Base-by-base conservation (phyloP, 2,797 vertebrate genomes). In the Hemibagrus guttatus region DNA sequence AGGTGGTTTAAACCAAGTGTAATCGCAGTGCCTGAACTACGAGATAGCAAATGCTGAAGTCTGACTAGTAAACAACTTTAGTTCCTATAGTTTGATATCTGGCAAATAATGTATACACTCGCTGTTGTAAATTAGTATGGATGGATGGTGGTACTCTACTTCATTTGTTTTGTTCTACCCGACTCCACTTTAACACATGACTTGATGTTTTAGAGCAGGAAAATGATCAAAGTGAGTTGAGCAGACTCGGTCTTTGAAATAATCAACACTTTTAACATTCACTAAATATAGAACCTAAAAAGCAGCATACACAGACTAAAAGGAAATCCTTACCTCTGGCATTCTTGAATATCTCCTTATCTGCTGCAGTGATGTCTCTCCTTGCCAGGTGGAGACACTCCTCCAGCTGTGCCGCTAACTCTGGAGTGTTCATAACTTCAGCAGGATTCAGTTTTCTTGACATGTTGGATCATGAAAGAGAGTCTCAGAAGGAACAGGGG, bases 271-370 rank as follows among this genome's bases (percentile, higher is more conserved):
- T 58, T 79, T 3, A 13, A 28, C 2, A 2, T n/a, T 61, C 13
- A 19, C 26, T 31, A 80, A 58, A 39, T 39, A 39, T 59, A 59
- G 31, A 59, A 13, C 35, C 6, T n/a, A 46, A 81, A 81, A 59
- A 59, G 23, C 58, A 46, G 11, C 35, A 63, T 26, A 42, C 39
- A 1, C 23, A n/a, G 21, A 63, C 35, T 63, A 9, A 35, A 81
- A 84, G 13, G 86, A 89, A 92, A 87, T 86, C 75, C 91, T 86
- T 86, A 87, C 90, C 89, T 88, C 75, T 80, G 84, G 88, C 66
- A 86, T 61, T 87, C 88, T 90, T 90, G 90, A 87, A 90, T 59
- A 84, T 56, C 85, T 91, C 88, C 59, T 80, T 89, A 84, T 88
- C 87, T 85, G 58, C 87, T 90, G 88, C 87, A 87, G 75, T 82